Percentiles rank a stretch among this genome's conserved stretches.
These are phyloP conservation scores for Cardiocondyla obscurior DNA, from an alignment of 1,140 invertebrate species.

Conservation along the genomic window DNA sequence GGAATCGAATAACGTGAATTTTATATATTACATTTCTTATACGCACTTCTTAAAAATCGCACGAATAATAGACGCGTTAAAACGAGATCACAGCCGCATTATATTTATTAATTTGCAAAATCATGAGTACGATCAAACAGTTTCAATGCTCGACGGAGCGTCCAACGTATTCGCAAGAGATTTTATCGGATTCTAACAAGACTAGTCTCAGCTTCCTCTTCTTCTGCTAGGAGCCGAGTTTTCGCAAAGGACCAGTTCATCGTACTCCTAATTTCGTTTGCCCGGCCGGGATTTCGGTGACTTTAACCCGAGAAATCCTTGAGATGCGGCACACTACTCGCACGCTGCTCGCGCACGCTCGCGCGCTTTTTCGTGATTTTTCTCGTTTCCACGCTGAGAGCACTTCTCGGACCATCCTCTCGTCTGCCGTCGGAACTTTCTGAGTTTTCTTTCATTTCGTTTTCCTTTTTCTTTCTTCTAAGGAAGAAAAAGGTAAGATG, in stretches of 20 bases:
- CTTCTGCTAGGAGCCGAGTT: conserved; percentile 1
- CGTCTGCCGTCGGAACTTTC: conserved; percentile 2
- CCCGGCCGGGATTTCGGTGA: conserved; percentile 43
- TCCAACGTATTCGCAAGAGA: conserved; percentile 24
- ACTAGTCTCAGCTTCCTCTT: conserved; percentile 2
- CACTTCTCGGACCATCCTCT: conserved; percentile 33
- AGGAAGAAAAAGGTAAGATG: conserved; percentile 17
- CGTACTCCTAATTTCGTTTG: conserved; percentile 52
- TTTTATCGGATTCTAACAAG: conserved; percentile 48
- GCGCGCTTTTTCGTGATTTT: conserved; percentile 52
- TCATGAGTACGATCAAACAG: background rate
- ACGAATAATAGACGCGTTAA: background rate
- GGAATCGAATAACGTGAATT: background rate
- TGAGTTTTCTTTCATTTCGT: background rate
- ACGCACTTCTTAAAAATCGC: too few species aligned
- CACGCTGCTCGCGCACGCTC: conserved; percentile 10
- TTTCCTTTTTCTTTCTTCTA: conserved; percentile 2
- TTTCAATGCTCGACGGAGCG: conserved; percentile 7
- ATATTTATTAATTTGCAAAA: too few species aligned
- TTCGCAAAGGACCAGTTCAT: conserved; percentile 41
- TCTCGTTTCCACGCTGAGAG: conserved; percentile 46
- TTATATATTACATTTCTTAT: too few species aligned
- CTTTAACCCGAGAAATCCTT: conserved; percentile 36
- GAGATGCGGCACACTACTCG: conserved; percentile 36
- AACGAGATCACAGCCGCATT: too few species aligned